These are phyloP conservation scores for Marmota flaviventris DNA, from an alignment of 2,113 vertebrate species.

Conservation along the genomic window DNA sequence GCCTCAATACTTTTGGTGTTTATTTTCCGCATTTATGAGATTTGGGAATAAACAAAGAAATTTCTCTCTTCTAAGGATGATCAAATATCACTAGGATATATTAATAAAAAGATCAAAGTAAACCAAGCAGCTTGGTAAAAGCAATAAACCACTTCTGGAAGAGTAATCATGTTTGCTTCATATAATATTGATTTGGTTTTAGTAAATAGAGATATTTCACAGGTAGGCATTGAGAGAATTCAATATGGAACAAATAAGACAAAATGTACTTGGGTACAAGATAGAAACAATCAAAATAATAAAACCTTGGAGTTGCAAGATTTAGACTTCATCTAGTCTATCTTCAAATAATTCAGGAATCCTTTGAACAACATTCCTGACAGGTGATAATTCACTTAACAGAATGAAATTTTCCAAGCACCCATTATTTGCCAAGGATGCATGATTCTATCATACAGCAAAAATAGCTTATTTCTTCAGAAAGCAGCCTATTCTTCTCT, in stretches of 20 bases:
- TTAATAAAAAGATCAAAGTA: constrained; percentile 62
- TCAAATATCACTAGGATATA: constrained; percentile 44
- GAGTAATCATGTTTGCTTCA: constrained; percentile 20
- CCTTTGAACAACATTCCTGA: not conserved
- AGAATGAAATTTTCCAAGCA: constrained; percentile 38
- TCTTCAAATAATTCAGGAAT: constrained; percentile 52
- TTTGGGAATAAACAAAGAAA: constrained; percentile 3
- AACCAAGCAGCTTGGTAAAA: constrained; percentile 39
- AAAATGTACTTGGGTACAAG: constrained; percentile 16
- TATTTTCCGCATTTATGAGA: constrained; percentile 45
- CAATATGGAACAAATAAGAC: constrained; percentile 33
- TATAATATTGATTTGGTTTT: constrained; percentile 62
- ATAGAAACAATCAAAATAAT: constrained; percentile 19
- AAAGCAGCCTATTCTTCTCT: not conserved
- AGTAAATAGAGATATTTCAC: constrained; percentile 56
- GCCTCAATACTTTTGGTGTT: not conserved
- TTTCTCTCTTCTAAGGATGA: constrained; percentile 7
- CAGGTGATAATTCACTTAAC: constrained; percentile 14
- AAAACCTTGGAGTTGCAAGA: not conserved
- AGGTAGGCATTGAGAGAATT: constrained; percentile 11
- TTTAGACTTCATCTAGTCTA: not conserved
- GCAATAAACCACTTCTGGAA: constrained; percentile 45
- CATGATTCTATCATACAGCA: not conserved
- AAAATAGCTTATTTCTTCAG: not conserved
- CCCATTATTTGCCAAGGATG: not conserved